These are phyloP conservation scores for Noctua pronuba DNA, from an alignment of 2,888 invertebrate species.

Conservation along the genomic window DNA sequence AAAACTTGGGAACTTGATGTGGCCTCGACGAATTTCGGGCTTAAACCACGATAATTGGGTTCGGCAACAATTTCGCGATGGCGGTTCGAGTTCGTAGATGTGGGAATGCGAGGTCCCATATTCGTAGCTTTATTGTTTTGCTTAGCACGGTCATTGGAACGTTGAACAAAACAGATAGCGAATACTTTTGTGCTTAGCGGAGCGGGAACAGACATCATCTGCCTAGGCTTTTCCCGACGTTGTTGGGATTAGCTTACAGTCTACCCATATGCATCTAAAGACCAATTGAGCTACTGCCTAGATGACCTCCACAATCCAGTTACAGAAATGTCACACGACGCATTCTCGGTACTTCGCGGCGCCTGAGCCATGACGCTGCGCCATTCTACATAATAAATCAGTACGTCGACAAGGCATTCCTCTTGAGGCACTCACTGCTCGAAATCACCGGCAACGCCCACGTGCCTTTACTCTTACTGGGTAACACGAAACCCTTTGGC, in stretches of 20 bases:
- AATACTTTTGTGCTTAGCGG: neutral
- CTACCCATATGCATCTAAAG: neutral
- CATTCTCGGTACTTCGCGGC: neutral
- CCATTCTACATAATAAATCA: neutral
- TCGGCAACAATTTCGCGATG: slow-evolving; percentile 80
- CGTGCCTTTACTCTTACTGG: neutral
- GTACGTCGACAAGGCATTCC: neutral
- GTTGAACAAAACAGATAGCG: slow-evolving; percentile 43
- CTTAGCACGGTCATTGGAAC: slow-evolving; percentile 42
- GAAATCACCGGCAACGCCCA: neutral
- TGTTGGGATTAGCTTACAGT: neutral
- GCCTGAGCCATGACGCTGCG: neutral
- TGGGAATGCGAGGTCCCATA: slow-evolving; percentile 63
- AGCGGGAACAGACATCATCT: neutral
- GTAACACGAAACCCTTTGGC: neutral
- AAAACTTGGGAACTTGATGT: slow-evolving; percentile 72
- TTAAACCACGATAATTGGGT: slow-evolving; percentile 79
- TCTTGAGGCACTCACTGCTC: neutral
- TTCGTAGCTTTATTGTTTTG: slow-evolving; percentile 67
- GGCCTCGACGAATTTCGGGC: slow-evolving; percentile 70
- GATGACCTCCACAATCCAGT: neutral
- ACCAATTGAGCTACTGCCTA: neutral
- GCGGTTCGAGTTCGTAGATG: slow-evolving; percentile 68
- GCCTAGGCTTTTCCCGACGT: neutral
- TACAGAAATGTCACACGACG: neutral